Base-by-base conservation (phyloP, 2,797 vertebrate species). In the Chelmon rostratus region DNA sequence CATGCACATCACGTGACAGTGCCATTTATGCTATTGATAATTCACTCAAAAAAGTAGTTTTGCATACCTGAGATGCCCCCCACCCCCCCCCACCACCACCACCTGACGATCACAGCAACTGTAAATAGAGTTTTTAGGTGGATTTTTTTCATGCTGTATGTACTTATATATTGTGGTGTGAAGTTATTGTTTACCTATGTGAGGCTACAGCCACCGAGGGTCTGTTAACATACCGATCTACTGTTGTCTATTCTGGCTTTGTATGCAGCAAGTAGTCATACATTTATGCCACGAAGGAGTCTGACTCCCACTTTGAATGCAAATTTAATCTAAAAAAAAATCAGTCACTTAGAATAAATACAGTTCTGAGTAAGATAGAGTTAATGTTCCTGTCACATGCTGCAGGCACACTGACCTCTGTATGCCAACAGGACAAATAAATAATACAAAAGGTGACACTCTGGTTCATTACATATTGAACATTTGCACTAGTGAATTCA, bases 401-500 rank as follows among this genome's bases (percentile, higher is more conserved):
- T 65, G 21, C 57, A 12, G 28, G 11, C 31, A 16, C 11, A 57
- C 21, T 49, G 44, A 59, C 11, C 57, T 58, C 21, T 44, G 28
- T n/a, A 35, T 54, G 21, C 8, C 21, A 58, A 37, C 52, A 50
- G 12, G 12, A 44, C 28, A 58, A 23, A 23, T 57, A n/a, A 49
- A 33, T 42, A 63, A 57, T 4, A n/a, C 23, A 73, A 25, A 19
- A 46, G 10, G 28, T 59, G 68, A 38, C 54, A 78, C 38, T 66
- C 9, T 0, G 38, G 28, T 69, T n/a, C 28, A 52, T 10, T 49
- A 42, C 11, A 59, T 31, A 15, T 38, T 62, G 19, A 40, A 56
- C 12, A 8, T 57, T 0, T 50, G 11, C 0, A 0, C 56, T 21
- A 10, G 13, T 13, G 21, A 21, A 68, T 67, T 15, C 21, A 52